phyloP scores from a whole-genome alignment of 2,888 invertebrate genomes.

The Cerastis rubricosa region DNA sequence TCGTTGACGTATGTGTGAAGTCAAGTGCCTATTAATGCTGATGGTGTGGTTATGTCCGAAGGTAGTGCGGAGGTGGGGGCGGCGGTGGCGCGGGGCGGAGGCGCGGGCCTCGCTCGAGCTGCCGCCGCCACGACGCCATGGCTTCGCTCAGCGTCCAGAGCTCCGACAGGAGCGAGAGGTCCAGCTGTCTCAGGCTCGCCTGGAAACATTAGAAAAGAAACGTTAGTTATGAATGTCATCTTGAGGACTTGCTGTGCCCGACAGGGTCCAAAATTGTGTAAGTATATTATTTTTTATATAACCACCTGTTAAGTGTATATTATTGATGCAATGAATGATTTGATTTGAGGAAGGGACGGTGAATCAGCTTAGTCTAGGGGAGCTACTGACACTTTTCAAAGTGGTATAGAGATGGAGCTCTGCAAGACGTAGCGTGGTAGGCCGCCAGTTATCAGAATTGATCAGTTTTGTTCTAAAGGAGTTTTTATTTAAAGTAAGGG shows the following conservation, averaged over 20 bases:
- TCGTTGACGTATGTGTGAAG: slow-evolving; percentile 10
- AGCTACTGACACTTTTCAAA: neutral
- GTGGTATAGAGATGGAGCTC: neutral
- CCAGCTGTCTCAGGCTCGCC: slow-evolving; percentile 97
- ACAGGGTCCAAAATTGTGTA: no score
- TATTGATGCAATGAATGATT: no score
- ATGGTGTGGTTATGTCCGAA: slow-evolving; percentile 77
- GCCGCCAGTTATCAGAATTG: neutral
- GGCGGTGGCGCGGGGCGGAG: slow-evolving; percentile 89
- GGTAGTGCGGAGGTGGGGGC: slow-evolving; percentile 87
- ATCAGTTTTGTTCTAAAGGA: neutral
- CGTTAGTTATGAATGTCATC: slow-evolving; percentile 29
- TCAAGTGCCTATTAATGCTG: slow-evolving; percentile 31
- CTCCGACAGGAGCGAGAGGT: slow-evolving; percentile 96
- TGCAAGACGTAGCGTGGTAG: neutral
- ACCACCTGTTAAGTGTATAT: no score
- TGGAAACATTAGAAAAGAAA: slow-evolving; percentile 85
- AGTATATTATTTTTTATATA: no score
- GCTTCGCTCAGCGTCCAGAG: slow-evolving; percentile 98
- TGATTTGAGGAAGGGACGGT: neutral
- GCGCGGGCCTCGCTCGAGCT: slow-evolving; percentile 89
- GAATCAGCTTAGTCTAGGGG: neutral
- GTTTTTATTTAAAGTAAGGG: neutral
- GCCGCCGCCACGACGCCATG: slow-evolving; percentile 95
- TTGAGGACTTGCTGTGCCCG: no score